Percentiles rank a stretch among this genome's conserved stretches.
Conservation (phyloP, 2,888 invertebrate species). For the Conops quadrifasciatus region DNA sequence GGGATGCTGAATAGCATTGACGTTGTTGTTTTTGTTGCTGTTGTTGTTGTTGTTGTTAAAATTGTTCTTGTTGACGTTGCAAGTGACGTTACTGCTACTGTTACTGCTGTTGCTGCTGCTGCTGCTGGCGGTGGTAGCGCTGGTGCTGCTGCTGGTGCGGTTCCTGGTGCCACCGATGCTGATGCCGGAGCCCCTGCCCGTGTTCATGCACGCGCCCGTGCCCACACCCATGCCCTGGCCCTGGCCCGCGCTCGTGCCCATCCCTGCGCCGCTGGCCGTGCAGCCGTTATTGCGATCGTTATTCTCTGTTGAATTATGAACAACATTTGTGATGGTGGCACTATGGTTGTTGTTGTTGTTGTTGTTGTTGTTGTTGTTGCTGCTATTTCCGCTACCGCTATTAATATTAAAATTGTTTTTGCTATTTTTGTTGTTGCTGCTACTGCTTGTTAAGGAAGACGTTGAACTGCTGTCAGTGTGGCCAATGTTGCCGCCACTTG, state of each 20-base stretch:
- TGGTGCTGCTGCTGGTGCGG: background rate
- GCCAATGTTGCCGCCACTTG: constrained; percentile 37
- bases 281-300: constrained; percentile 41
- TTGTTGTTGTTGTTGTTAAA: constrained; percentile 21
- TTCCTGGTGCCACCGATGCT: constrained; percentile 30
- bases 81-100: constrained; percentile 38
- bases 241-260: background rate
- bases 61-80: constrained; percentile 34
- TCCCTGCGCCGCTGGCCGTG: constrained; percentile 1
- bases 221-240: constrained; percentile 34
- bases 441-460: constrained; percentile 28
- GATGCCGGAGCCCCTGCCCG: constrained; percentile 36
- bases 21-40: constrained; percentile 43
- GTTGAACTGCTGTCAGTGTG: constrained; percentile 31
- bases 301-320: constrained; percentile 46
- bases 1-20: constrained; percentile 40
- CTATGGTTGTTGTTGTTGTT: constrained; percentile 21
- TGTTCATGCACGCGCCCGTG: constrained; percentile 37
- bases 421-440: constrained; percentile 40
- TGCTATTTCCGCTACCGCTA: constrained; percentile 15
- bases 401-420: constrained; percentile 42
- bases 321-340: constrained; percentile 44
- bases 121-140: background rate
- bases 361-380: constrained; percentile 28
- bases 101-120: constrained; percentile 24